Conservation (phyloP, 2,888 invertebrate species). For the Patella depressa region DNA sequence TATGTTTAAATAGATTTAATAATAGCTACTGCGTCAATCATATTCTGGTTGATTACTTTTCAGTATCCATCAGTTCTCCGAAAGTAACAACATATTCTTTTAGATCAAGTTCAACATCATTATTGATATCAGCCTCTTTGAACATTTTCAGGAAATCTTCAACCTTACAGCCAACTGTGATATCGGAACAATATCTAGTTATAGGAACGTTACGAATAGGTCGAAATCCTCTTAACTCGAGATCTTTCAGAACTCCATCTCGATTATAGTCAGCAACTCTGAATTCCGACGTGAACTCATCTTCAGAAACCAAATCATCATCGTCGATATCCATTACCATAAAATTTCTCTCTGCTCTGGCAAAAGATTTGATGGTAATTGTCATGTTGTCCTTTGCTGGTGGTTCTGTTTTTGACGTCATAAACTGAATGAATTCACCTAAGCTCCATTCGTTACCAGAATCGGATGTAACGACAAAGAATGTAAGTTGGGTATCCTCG, state of each 20-base stretch:
- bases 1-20: too few species aligned
- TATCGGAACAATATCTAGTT: not conserved
- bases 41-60: too few species aligned
- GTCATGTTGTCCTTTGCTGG: not conserved
- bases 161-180: not conserved
- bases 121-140: not conserved
- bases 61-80: not conserved
- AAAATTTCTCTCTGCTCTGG: not conserved
- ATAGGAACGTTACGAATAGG: not conserved
- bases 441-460: not conserved
- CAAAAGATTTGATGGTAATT: not conserved
- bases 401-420: not conserved
- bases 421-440: not conserved
- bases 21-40: too few species aligned
- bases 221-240: not conserved
- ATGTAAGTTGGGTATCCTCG: not conserved
- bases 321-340: not conserved
- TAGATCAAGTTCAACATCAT: not conserved
- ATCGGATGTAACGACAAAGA: not conserved
- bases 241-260: not conserved
- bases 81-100: not conserved
- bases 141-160: not conserved
- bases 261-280: conserved; percentile 4
- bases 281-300: not conserved
- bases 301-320: not conserved